These are phyloP conservation scores for Patella depressa DNA, from an alignment of 2,888 invertebrate species.

Conservation along the genomic window DNA sequence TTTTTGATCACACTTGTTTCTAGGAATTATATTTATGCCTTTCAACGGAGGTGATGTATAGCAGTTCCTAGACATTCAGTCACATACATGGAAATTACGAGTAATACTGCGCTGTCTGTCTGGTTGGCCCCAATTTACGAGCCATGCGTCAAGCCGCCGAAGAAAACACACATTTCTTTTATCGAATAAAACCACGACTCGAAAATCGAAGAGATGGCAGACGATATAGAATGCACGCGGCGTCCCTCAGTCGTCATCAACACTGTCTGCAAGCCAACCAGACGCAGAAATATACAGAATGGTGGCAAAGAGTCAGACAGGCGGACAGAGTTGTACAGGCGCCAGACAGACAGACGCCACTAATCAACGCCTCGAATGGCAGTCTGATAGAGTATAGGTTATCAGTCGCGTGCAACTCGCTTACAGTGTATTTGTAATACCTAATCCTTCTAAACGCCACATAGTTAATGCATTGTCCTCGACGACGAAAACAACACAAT, in stretches of 20 bases:
- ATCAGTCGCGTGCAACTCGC: too few relatives aligned
- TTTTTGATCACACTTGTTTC: too few relatives aligned
- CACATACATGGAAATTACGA: conserved; percentile 5
- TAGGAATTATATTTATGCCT: too few relatives aligned
- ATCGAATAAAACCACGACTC: conserved; percentile 7
- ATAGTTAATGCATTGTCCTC: too few relatives aligned
- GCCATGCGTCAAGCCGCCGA: conserved; percentile 10
- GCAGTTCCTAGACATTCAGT: conserved; percentile 1
- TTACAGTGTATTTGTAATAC: too few relatives aligned
- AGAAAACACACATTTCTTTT: conserved; percentile 13
- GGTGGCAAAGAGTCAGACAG: conserved; percentile 2
- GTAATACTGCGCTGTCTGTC: conserved; percentile 8
- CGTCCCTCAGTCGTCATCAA: conserved; percentile 12
- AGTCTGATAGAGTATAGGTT: too few relatives aligned
- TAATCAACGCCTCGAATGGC: neutral
- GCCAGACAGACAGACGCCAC: conserved; percentile 5
- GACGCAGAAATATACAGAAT: conserved; percentile 9
- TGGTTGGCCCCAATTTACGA: conserved; percentile 8
- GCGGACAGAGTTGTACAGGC: conserved; percentile 7
- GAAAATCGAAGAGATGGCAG: conserved; percentile 13
- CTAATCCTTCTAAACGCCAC: too few relatives aligned
- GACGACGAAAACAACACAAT: too few relatives aligned
- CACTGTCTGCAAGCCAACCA: neutral
- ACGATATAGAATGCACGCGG: conserved; percentile 13
- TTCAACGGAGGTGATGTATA: too few relatives aligned